Percentiles rank a stretch among this genome's conserved stretches.
Evolutionary conservation across 2,888 invertebrate species (phyloP).

Genomic region (Linnaemya tessellans): DNA sequence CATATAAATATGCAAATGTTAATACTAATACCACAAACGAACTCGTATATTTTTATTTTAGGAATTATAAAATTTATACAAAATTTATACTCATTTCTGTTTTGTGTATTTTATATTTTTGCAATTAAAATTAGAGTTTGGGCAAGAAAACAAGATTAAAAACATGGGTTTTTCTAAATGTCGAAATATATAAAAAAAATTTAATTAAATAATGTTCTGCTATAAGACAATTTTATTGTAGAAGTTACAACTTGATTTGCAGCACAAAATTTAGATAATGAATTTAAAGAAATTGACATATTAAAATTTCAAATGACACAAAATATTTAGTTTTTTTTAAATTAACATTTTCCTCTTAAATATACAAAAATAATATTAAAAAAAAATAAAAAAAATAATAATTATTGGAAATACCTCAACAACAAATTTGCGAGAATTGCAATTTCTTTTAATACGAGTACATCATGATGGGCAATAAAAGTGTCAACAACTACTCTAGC

Average conservation of each 20-base stretch:
- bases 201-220: conserved; percentile 43
- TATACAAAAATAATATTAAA: background rate
- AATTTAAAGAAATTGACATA: background rate
- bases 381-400: background rate
- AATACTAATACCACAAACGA: conserved; percentile 17
- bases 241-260: background rate
- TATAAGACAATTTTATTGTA: background rate
- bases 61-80: conserved; percentile 53
- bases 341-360: background rate
- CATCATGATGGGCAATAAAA: no score
- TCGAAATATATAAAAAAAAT: background rate
- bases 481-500: no score
- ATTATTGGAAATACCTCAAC: no score
- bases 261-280: background rate
- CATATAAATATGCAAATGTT: conserved; percentile 54
- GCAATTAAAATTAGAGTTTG: conserved; percentile 50
- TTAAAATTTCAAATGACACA: background rate
- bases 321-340: background rate
- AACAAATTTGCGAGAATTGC: no score
- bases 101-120: conserved; percentile 40
- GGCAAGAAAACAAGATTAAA: conserved; percentile 51
- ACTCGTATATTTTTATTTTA: conserved; percentile 49
- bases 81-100: conserved; percentile 29
- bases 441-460: no score
- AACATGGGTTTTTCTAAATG: conserved; percentile 36